These are phyloP conservation scores for Hoplias malabaricus DNA, from an alignment of 2,113 vertebrate genomes.

Conservation along the genomic window DNA sequence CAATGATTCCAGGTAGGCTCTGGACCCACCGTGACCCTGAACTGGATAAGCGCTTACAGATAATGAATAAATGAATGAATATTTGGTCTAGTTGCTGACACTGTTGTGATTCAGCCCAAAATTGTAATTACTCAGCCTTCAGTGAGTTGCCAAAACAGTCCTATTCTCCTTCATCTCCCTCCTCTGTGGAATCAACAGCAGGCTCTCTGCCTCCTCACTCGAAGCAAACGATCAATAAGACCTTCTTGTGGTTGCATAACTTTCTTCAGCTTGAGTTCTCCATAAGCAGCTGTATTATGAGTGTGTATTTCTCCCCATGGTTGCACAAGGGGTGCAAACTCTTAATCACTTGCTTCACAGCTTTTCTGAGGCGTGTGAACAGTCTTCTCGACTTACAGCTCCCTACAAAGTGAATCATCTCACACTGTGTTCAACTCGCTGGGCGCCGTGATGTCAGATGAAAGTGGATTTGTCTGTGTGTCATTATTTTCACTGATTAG, in stretches of 20 bases:
- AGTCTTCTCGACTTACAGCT: not conserved
- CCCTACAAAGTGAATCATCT: not conserved
- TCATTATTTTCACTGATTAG: not conserved
- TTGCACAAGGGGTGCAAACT: conserved; percentile 19
- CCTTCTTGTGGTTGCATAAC: conserved; percentile 17
- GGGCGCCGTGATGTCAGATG: not conserved
- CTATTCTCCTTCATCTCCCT: not conserved
- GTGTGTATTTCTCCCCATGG: not conserved
- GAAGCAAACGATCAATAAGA: conserved; percentile 1
- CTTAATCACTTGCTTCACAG: conserved; percentile 35
- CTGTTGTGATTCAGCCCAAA: not conserved
- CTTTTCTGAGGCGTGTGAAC: conserved; percentile 1
- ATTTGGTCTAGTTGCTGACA: not conserved
- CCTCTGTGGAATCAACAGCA: not conserved
- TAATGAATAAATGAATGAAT: no score
- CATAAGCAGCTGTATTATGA: not conserved
- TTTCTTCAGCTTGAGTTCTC: not conserved
- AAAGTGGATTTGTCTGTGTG: not conserved
- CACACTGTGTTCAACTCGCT: not conserved
- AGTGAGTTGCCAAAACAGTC: not conserved
- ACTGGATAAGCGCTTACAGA: no score
- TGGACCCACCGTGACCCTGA: no score
- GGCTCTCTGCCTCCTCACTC: not conserved
- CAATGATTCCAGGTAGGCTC: no score
- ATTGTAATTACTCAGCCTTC: not conserved